Evolutionary conservation across 2,888 invertebrate genomes (phyloP).

Genomic region (Euzophera pinguis): DNA sequence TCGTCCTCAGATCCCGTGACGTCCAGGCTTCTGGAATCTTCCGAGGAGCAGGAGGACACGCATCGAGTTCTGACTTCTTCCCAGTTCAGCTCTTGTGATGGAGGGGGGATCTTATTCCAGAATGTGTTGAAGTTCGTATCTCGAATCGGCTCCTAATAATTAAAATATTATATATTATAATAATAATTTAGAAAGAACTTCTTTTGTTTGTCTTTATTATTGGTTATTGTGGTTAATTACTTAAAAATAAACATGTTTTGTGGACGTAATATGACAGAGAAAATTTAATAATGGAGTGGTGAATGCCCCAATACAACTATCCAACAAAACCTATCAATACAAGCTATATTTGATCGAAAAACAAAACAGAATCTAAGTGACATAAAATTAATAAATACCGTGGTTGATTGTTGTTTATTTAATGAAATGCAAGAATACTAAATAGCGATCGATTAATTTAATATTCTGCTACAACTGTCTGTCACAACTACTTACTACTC

Average conservation of each 20-base stretch:
- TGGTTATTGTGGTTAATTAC: no score
- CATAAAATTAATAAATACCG: not conserved
- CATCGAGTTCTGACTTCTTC: conserved; percentile 54
- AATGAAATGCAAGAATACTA: not conserved
- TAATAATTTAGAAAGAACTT: no score
- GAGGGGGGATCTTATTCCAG: conserved; percentile 69
- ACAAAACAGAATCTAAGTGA: no score
- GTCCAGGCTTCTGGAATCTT: conserved; percentile 72
- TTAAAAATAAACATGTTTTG: no score
- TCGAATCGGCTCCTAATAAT: conserved; percentile 51
- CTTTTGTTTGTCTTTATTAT: no score
- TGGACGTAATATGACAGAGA: no score
- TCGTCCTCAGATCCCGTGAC: conserved; percentile 77
- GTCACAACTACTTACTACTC: not conserved
- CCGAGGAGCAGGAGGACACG: conserved; percentile 66
- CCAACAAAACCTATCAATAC: no score
- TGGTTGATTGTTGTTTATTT: not conserved
- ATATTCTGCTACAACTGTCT: not conserved
- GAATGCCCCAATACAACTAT: no score
- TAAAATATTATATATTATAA: conserved; percentile 10
- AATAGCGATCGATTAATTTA: not conserved
- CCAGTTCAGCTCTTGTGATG: conserved; percentile 56
- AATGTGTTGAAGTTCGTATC: conserved; percentile 69
- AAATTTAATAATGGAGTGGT: no score
- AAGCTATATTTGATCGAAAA: no score